Conservation (phyloP, 2,113 vertebrate species). For the Cavia aperea region DNA sequence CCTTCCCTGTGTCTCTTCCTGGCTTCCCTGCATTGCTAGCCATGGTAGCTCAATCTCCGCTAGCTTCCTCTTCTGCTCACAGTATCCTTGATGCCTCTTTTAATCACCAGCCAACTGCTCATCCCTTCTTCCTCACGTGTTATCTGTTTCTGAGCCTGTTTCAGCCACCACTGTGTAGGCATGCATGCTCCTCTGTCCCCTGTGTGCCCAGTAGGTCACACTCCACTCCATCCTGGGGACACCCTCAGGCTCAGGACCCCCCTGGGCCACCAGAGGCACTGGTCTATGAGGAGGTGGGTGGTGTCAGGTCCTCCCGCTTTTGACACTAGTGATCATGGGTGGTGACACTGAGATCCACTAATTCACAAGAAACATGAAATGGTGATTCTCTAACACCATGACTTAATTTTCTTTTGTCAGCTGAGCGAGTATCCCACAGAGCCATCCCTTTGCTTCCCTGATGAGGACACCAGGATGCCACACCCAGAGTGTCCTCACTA, state of each 20-base stretch:
- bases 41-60: fast-evolving
- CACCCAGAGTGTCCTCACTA: fast-evolving
- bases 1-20: fast-evolving
- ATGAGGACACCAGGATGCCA: background rate
- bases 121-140: fast-evolving
- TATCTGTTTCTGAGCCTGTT: background rate
- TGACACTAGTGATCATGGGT: fast-evolving
- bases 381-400: fast-evolving
- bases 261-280: fast-evolving
- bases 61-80: background rate
- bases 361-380: fast-evolving
- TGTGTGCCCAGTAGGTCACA: fast-evolving
- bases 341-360: fast-evolving
- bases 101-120: fast-evolving
- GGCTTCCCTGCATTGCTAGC: fast-evolving
- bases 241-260: fast-evolving
- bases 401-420: background rate
- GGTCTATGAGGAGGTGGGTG: fast-evolving
- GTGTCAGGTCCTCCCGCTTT: fast-evolving
- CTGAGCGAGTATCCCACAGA: too few relatives aligned
- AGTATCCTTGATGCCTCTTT: background rate
- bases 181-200: fast-evolving
- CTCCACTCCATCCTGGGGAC: background rate
- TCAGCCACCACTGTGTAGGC: fast-evolving
- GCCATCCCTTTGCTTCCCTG: background rate